These are phyloP conservation scores for Zootoca vivipara DNA, from an alignment of 2,113 vertebrate genomes.

Conservation along the genomic window DNA sequence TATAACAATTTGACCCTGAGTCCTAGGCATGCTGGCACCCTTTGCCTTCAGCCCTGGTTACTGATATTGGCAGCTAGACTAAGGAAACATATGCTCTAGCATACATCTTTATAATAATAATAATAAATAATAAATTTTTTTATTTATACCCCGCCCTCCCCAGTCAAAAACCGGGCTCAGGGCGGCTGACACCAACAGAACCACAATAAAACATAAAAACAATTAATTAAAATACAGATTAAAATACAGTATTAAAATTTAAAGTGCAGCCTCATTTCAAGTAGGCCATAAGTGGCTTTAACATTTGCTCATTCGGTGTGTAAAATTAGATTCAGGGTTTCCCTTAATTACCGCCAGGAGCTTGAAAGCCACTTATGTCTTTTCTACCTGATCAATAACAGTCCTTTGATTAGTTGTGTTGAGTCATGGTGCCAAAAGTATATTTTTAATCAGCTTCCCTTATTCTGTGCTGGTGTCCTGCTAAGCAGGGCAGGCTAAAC, in stretches of 20 bases:
- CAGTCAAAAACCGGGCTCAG: too few species aligned
- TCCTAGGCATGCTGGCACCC: not conserved
- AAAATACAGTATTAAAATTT: too few species aligned
- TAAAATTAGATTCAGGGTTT: conserved; percentile 23
- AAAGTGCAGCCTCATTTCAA: too few species aligned
- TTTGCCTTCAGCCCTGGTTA: not conserved
- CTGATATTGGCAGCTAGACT: not conserved
- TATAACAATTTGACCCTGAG: not conserved
- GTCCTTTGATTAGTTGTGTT: conserved; percentile 1
- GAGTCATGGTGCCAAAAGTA: not conserved
- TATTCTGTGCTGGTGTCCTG: not conserved
- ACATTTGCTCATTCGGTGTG: not conserved
- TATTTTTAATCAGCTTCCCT: conserved; percentile 1
- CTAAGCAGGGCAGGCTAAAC: not conserved
- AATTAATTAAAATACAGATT: too few species aligned
- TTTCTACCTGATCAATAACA: conserved; percentile 9
- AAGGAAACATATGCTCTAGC: not conserved
- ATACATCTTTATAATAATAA: too few species aligned
- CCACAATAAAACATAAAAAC: too few species aligned
- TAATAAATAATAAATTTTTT: too few species aligned
- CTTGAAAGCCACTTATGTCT: not conserved
- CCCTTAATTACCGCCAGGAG: not conserved
- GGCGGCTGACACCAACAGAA: too few species aligned
- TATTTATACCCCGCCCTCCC: too few species aligned
- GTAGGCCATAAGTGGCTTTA: too few species aligned